A percentile compares a stretch with the other conserved stretches of the same genome.
These are phyloP conservation scores for Apteryx owenii DNA, from an alignment of 2,113 vertebrate species.

Conservation along the genomic window DNA sequence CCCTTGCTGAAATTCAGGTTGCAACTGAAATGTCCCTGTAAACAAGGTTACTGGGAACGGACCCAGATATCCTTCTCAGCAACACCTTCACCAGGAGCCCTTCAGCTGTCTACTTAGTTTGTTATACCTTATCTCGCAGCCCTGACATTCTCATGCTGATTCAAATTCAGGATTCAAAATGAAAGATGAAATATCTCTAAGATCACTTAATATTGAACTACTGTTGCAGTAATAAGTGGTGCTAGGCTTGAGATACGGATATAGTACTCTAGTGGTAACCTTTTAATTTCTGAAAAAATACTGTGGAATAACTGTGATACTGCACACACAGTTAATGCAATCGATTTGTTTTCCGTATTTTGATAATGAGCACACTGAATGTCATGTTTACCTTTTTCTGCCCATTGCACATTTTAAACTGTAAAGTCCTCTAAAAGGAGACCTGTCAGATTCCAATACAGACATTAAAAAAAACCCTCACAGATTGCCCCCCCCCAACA, in stretches of 20 bases:
- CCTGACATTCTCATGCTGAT: constrained; percentile 68
- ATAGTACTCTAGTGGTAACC: constrained; percentile 61
- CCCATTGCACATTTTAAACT: neutral
- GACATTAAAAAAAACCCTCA: neutral
- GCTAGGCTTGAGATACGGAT: constrained; percentile 55
- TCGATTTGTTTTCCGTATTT: constrained; percentile 58
- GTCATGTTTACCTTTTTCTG: constrained; percentile 10
- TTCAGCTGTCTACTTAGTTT: constrained; percentile 59
- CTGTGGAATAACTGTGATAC: constrained; percentile 32
- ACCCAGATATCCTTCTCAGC: constrained; percentile 44
- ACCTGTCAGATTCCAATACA: neutral
- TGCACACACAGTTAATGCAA: constrained; percentile 39
- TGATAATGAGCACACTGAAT: constrained; percentile 29
- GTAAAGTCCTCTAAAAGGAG: constrained; percentile 9
- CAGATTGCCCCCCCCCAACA: neutral
- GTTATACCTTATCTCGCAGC: constrained; percentile 66
- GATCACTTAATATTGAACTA: constrained; percentile 78
- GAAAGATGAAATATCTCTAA: constrained; percentile 74
- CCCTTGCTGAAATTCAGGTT: constrained; percentile 66
- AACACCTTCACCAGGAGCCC: constrained; percentile 45
- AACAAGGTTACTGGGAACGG: constrained; percentile 70
- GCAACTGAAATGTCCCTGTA: constrained; percentile 62
- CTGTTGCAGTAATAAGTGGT: constrained; percentile 61
- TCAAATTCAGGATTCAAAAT: constrained; percentile 77
- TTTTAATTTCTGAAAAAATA: constrained; percentile 78